Conservation (phyloP, 2,888 invertebrate species). For the Torymus tubicola region DNA sequence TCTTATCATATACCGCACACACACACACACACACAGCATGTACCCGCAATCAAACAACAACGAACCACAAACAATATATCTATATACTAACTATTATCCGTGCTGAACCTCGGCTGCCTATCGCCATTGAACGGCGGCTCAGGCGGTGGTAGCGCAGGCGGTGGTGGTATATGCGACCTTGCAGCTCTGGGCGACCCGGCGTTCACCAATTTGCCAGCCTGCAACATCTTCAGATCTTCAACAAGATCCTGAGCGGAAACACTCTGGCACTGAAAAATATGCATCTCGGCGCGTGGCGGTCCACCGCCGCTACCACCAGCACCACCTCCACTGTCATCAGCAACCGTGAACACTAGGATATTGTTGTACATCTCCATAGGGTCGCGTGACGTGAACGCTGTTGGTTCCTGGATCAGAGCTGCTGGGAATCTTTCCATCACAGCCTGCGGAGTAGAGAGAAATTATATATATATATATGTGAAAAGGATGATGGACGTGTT, state of each 20-base stretch:
- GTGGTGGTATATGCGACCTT: constrained; percentile 78
- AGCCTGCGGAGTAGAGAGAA: constrained; percentile 81
- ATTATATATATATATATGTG: too few species aligned
- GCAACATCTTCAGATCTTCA: constrained; percentile 86
- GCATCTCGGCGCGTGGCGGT: constrained; percentile 90
- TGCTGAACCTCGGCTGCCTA: constrained; percentile 76
- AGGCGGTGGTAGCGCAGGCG: constrained; percentile 80
- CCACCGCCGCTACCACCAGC: constrained; percentile 76
- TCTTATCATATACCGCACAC: too few species aligned
- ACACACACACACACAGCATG: too few species aligned
- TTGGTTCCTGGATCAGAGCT: constrained; percentile 94
- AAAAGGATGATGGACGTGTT: too few species aligned
- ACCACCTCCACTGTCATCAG: constrained; percentile 82
- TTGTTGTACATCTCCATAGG: constrained; percentile 99
- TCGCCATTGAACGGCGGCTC: constrained; percentile 79
- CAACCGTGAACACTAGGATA: constrained; percentile 97
- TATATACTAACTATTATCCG: constrained; percentile 72
- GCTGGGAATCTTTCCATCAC: constrained; percentile 98
- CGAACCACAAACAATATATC: too few species aligned
- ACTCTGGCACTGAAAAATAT: constrained; percentile 94
- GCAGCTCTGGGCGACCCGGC: constrained; percentile 71
- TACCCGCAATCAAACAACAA: too few species aligned
- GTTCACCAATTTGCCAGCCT: constrained; percentile 78
- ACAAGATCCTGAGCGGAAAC: constrained; percentile 90
- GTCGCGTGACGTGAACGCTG: constrained; percentile 97